Base-by-base conservation (phyloP, 2,113 vertebrate genomes). In the Phaetusa simplex region DNA sequence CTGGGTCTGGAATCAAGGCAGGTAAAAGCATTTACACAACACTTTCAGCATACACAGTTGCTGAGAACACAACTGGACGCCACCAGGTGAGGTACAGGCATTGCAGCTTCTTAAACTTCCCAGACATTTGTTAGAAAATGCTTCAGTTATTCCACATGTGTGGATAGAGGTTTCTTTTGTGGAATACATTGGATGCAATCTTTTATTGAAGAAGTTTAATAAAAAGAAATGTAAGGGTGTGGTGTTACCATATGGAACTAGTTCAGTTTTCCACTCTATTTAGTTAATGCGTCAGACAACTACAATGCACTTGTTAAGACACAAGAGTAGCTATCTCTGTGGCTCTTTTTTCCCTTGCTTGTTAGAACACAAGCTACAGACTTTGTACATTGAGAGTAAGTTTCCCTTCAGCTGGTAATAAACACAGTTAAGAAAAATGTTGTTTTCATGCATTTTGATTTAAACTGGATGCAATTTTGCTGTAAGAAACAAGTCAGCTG, bases 11-110 rank as follows among this genome's bases (percentile, higher is more conserved):
- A 90, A 36, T 4, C 4, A 2, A 84, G n/a, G 26, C 11, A 86
- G 34, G 21, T 66, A 70, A 86, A 83, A 88, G 13, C 11, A 73
- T 61, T 82, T 32, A 80, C 15, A 45, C 16, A 82, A 72, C 32
- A 59, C 0, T 0, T 11, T 59, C 72, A 78, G 52, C 7, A 32
- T 1, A 49, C 53, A 42, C 9, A 81, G 30, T 1, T 90, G 27
- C 26, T 62, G 38, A 94, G 45, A 88, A 77, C 12, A 22, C 40
- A 76, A 40, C 30, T 79, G 53, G 61, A 50, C 52, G 58, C 34
- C 56, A 78, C 1, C 10, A 49, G 18, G 24, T 30, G 20, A 72
- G 71, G 49, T 72, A 83, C 59, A 50, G 40, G 47, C 58, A 73
- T 1, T 76, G 34, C 32, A 88, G 26, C 80, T 73, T 66, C 91